Conservation (phyloP, 2,113 vertebrate species). For the Tiliqua scincoides region DNA sequence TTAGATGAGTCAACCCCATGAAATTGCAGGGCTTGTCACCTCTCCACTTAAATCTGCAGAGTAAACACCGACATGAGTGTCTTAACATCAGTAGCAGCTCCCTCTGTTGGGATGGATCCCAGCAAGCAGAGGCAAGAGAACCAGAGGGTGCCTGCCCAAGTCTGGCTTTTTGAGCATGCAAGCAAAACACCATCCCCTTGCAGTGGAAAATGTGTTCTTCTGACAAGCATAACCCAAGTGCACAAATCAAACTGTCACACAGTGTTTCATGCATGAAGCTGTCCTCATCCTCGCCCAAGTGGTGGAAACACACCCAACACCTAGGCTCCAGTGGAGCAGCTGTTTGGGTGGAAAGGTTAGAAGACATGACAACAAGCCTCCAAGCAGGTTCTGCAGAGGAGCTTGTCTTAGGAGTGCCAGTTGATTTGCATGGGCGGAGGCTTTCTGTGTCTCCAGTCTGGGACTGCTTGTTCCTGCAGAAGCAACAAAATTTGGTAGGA, state of each 20-base stretch:
- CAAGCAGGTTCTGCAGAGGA: neutral
- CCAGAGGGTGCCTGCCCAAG: slow-evolving; percentile 16
- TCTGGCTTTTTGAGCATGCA: slow-evolving; percentile 34
- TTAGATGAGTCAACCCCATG: no score
- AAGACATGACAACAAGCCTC: slow-evolving; percentile 10
- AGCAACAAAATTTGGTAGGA: neutral
- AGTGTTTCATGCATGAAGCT: slow-evolving; percentile 42
- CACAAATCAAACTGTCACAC: neutral
- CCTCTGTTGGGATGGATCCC: accelerated
- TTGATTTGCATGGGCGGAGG: neutral
- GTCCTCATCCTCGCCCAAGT: slow-evolving; percentile 3
- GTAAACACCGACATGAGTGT: neutral
- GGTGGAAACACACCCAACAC: slow-evolving; percentile 46
- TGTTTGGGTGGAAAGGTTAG: slow-evolving; percentile 52
- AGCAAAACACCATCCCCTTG: slow-evolving; percentile 33
- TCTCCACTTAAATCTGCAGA: neutral
- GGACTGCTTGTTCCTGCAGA: neutral
- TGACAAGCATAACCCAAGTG: slow-evolving; percentile 7
- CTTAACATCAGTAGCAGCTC: no score
- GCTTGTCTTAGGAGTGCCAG: neutral
- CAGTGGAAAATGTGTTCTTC: neutral
- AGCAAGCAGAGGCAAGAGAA: neutral
- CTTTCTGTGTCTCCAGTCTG: neutral
- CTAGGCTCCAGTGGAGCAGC: slow-evolving; percentile 15
- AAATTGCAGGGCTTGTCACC: no score